A percentile compares a stretch with the other conserved stretches of the same genome.
These are phyloP conservation scores for Gobio occitaniae DNA, from an alignment of 2,797 vertebrate genomes.

Conservation along the genomic window DNA sequence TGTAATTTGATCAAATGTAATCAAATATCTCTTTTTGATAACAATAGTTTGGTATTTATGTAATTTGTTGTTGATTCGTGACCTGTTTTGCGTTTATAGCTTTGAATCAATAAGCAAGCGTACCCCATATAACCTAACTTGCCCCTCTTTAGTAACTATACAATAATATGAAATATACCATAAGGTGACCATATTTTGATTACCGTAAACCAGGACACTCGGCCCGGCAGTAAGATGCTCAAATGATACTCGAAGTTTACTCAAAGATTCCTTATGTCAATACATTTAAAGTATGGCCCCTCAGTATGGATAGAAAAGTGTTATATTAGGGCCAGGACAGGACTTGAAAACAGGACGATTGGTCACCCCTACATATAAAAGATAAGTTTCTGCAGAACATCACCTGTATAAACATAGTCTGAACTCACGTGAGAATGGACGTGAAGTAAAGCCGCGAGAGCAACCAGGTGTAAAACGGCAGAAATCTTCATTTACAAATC, in stretches of 20 bases:
- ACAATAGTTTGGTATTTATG: neutral
- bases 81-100: neutral
- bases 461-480: constrained; percentile 4
- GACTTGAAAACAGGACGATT: no score
- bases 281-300: no score
- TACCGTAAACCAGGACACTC: no score
- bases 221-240: no score
- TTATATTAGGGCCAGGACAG: no score
- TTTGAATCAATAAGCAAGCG: neutral
- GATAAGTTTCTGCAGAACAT: neutral
- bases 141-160: neutral
- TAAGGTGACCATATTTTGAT: no score
- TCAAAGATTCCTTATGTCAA: no score
- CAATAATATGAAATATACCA: neutral
- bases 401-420: neutral
- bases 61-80: neutral
- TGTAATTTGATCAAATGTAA: neutral
- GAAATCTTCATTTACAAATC: constrained; percentile 48
- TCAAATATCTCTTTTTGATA: neutral
- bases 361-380: neutral
- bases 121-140: no score
- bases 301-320: no score
- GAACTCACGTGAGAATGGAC: constrained; percentile 52
- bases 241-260: no score
- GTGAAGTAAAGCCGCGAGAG: constrained; percentile 31